Evolutionary conservation across 2,797 vertebrate species (phyloP), one percentile per base, ranked within the genome.

Genomic region (Phylloscopus collybita): DNA sequence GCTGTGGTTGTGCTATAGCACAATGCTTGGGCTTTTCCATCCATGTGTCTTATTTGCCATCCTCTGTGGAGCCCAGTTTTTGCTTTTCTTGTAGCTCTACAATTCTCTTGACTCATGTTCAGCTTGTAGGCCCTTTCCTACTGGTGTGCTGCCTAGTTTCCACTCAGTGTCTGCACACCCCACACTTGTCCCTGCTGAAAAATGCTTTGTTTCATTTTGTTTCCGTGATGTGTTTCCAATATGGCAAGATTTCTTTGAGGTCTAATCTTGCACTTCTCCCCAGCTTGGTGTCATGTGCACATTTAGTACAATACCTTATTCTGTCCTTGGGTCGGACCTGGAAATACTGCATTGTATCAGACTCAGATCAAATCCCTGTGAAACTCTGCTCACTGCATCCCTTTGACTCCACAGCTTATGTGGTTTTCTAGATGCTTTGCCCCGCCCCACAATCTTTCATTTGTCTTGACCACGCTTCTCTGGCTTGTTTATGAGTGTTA

Each of bases 401-500:
- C 19, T 76, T 47, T 80, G 42, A 45, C 15, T 76, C 71, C 4
- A 1, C 7, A 29, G 78, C 21, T 59, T 1, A n/a, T 17, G 26
- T 3, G 6, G 11, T 66, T 87, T 73, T 70, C 57, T 45, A 64
- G 74, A 76, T 85, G 26, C 23, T 91, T 70, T 45, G 6, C 13
- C 18, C 7, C 0, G 0, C 3, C 3, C 21, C 15, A 1, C 3
- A 54, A 69, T 64, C 61, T 30, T 90, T 1, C 12, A 12, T 91
- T 80, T 54, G n/a, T 79, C 54, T 90, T 86, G 30, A 72, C 13
- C 51, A 10, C 16, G 14, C 25, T 74, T 93, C 47, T 44, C n/a
- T 38, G 67, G 6, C 12, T 67, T 82, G 50, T 80, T 85, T 67
- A 61, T 32, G 23, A 70, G 9, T 57, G 25, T 34, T 66, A 11